Percentiles rank a stretch among this genome's conserved stretches.
These are phyloP conservation scores for Prosapia bicincta DNA, from an alignment of 2,888 invertebrate species.

Conservation along the genomic window DNA sequence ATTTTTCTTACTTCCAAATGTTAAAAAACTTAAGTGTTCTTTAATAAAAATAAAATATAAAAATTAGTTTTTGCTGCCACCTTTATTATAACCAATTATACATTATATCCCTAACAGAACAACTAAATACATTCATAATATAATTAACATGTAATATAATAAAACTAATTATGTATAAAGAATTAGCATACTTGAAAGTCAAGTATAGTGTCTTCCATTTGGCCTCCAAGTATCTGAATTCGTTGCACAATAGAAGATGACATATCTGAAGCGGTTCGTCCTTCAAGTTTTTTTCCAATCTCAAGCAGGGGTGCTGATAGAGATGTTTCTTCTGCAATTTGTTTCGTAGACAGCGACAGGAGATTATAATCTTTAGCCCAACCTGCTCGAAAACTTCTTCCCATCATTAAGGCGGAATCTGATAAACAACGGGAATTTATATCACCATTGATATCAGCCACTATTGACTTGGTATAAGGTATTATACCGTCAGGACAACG, in stretches of 20 bases:
- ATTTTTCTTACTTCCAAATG: too few relatives aligned
- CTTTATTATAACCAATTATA: too few relatives aligned
- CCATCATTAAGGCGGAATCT: conserved; percentile 31
- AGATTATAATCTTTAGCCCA: conserved; percentile 60
- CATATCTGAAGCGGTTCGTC: conserved; percentile 43
- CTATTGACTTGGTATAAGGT: background rate
- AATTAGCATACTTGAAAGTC: conserved; percentile 30
- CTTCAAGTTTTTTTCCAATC: conserved; percentile 44
- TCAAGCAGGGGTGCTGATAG: conserved; percentile 47
- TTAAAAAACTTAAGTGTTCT: too few relatives aligned
- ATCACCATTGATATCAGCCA: conserved; percentile 41
- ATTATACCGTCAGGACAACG: conserved; percentile 7
- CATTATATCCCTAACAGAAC: too few relatives aligned
- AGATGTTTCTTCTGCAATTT: conserved; percentile 43
- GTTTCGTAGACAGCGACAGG: conserved; percentile 43
- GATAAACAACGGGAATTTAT: conserved; percentile 33
- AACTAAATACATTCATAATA: too few relatives aligned
- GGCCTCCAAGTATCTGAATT: conserved; percentile 43
- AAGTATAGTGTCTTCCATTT: conserved; percentile 39
- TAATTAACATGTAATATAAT: too few relatives aligned
- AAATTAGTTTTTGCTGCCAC: too few relatives aligned
- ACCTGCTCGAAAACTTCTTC: conserved; percentile 61
- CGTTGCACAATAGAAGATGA: conserved; percentile 45
- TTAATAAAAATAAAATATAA: too few relatives aligned
- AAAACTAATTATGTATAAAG: background rate